Base-by-base conservation (phyloP, 2,888 invertebrate genomes). In the Podabrus alpinus region DNA sequence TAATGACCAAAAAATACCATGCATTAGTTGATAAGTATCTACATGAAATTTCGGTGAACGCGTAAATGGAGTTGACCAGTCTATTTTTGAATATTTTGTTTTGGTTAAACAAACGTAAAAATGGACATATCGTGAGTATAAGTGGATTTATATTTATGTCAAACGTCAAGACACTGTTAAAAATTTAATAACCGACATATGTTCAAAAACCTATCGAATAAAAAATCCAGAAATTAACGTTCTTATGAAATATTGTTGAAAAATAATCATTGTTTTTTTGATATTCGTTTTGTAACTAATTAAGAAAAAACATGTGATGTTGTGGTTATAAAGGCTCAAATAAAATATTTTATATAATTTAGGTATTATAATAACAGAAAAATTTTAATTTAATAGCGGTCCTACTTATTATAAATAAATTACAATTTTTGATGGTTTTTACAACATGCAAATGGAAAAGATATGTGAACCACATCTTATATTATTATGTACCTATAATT, bases 1-100 rank as follows among this genome's bases (percentile, higher is more conserved):
- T 86, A 86, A 86, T 86, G 83, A 85, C 84, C 81, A 83, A 83
- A 85, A 64, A 86, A 86, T 86, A 83, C 81, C 83, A 82, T 84
- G 82, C 81, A 86, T 86, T 86, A 86, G 73, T 72, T 80, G 86
- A 86, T 86, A 84, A 80, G 75, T 74, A 86, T 85, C 86, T 83
- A 85, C 85, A 84, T 80, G 82, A 82, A 83, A 84, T 81, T 82
- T 83, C 82, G 81, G 81, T 77, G 80, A 81, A 81, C 78, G 81
- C 74, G 79, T 80, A 78, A 80, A 77, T 80, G 76, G 64, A 79
- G 77, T 73, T 68, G 79, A 66, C 77, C 81, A 74, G 61, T 59
- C 29, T 66, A 69, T 72, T 79, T 73, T 71, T 70, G 11, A 66
- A 15, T 62, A 19, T 11, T 25, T 15, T 16, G 21, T 25, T 17